Evolutionary conservation across 2,113 vertebrate species (phyloP), one percentile per base, ranked within the genome.

Genomic region (Thymallus thymallus): DNA sequence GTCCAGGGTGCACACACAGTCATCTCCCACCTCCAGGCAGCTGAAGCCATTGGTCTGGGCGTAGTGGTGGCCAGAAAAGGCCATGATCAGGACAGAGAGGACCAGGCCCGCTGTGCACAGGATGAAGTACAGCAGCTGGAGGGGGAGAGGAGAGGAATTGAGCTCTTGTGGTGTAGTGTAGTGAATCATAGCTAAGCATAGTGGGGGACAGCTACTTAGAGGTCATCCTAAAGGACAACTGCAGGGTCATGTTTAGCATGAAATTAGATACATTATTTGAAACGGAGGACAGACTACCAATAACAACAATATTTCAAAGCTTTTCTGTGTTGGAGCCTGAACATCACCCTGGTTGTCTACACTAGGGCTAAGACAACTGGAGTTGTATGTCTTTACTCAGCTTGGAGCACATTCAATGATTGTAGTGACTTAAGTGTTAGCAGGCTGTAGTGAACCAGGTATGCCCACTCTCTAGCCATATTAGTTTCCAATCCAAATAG

Each of bases 81-180:
- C 95, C 69, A 93, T 87, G 0, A 94, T 97, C 91, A 98, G 71
- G 69, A 96, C 86, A 0, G 95, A 97, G 30, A 95, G 89, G 7
- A 93, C 88, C 89, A 98, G 85, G 68, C 92, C 94, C 9, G 95
- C 76, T 10, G 93, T 88, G 0, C 94, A 96, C 88, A 99, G 90
- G 80, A 96, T n/a, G 65, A 99, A 99, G 87, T 98, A 99, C 1
- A 92, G 72, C 24, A 99, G 85, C 98, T 99, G 82, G 85, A 68
- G 41, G 70, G 20, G 16, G 61, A 71, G 30, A 26, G 79, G 41
- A 9, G 35, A 5, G 3, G 78, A 61, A 69, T 7, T 14, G 41
- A 48, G 23, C 63, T 60, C 0, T n/a, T 22, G 13, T 51, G 5
- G 16, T 18, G 35, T 41, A 0, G 35, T 41, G 35, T 41, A 41